Conservation (phyloP, 2,888 invertebrate genomes). For the Argynnis bischoffii region DNA sequence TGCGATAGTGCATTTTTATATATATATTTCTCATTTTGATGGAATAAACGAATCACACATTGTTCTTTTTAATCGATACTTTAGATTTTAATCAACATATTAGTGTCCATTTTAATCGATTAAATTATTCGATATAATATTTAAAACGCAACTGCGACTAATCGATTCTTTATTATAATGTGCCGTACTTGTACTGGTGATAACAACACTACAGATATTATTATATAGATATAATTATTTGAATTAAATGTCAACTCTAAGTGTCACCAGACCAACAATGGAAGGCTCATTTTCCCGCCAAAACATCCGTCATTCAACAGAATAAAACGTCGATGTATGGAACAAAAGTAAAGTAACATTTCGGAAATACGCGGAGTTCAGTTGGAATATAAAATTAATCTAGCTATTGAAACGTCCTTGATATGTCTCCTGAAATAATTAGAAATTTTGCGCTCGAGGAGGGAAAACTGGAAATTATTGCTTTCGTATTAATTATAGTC, state of each 20-base stretch:
- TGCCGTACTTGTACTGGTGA: conserved; percentile 14
- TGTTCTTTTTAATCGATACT: not conserved
- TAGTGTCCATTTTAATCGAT: not conserved
- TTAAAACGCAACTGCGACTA: too few species aligned
- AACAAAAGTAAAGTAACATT: conserved; percentile 74
- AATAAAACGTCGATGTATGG: conserved; percentile 49
- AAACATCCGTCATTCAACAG: conserved; percentile 13
- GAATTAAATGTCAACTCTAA: conserved; percentile 19
- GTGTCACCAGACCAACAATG: conserved; percentile 20
- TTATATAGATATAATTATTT: conserved; percentile 15
- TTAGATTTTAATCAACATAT: not conserved
- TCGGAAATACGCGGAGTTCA: conserved; percentile 44
- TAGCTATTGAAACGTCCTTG: conserved; percentile 55
- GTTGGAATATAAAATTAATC: conserved; percentile 39
- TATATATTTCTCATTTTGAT: not conserved
- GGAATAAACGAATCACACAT: not conserved
- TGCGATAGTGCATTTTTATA: conserved; percentile 12
- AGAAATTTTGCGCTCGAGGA: conserved; percentile 46
- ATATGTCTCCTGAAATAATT: conserved; percentile 55
- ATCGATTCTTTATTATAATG: conserved; percentile 1
- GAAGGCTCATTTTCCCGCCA: conserved; percentile 29
- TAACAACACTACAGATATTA: conserved; percentile 11
- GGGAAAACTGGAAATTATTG: conserved; percentile 48
- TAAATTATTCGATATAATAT: not conserved
- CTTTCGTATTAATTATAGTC: conserved; percentile 46